phyloP scores from a whole-genome alignment of 2,888 invertebrate genomes.

The Deilephila porcellus region DNA sequence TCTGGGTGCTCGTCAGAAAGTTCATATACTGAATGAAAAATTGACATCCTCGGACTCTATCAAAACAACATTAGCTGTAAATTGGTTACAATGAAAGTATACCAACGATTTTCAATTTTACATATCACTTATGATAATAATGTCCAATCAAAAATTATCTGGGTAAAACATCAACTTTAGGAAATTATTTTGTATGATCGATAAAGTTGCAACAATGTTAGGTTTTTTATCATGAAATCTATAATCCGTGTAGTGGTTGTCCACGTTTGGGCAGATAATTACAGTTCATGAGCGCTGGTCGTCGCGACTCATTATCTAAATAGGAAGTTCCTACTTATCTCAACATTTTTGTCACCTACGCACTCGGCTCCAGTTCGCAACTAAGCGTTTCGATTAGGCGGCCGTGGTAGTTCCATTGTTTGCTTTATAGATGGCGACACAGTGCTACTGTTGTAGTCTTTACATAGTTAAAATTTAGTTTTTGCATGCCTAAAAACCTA shows the following conservation, averaged over 20 bases:
- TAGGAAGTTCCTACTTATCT: conserved; percentile 73
- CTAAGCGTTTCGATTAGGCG: conserved; percentile 8
- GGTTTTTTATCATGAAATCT: no score
- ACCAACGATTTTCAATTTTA: no score
- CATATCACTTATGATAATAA: no score
- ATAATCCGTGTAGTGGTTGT: neutral
- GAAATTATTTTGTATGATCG: no score
- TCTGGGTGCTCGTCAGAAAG: no score
- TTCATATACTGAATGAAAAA: no score
- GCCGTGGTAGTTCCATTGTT: neutral
- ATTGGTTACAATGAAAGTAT: no score
- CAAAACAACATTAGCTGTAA: no score
- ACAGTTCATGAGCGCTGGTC: conserved; percentile 35
- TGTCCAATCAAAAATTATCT: no score
- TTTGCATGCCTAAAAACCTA: neutral
- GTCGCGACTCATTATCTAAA: conserved; percentile 64
- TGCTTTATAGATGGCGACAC: conserved; percentile 13
- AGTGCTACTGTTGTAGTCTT: neutral
- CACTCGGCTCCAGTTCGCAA: conserved; percentile 34
- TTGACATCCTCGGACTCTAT: no score
- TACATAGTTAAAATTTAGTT: neutral
- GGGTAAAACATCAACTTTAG: no score
- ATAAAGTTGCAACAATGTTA: no score
- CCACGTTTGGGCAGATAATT: conserved; percentile 32
- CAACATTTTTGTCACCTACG: conserved; percentile 65